Conservation (phyloP, 2,797 vertebrate species). For the Syngnathus rostellatus region DNA sequence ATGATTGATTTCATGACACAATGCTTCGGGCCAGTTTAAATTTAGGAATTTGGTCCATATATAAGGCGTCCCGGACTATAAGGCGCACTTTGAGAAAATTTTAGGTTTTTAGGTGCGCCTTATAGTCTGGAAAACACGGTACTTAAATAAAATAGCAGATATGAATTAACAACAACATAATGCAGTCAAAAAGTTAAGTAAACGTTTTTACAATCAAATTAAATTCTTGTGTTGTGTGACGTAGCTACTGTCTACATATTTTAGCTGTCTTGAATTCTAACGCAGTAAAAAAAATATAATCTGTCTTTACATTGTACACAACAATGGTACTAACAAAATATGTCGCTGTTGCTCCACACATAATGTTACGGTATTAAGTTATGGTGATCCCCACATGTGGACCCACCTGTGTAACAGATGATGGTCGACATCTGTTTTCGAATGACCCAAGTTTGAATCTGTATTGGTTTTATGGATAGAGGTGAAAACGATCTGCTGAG, state of each 20-base stretch:
- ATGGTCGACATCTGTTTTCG: conserved; percentile 33
- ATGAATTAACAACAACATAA: neutral
- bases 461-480: conserved; percentile 23
- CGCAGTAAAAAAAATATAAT: neutral
- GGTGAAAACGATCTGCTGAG: conserved; percentile 27
- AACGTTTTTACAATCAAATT: too few relatives aligned
- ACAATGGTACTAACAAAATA: neutral
- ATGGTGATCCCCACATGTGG: conserved; percentile 43
- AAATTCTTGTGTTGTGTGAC: too few relatives aligned
- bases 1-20: too few relatives aligned
- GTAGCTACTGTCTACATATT: neutral
- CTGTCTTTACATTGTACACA: neutral
- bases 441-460: conserved; percentile 10
- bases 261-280: neutral
- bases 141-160: neutral
- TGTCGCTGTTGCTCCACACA: neutral
- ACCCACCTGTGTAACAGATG: conserved; percentile 36
- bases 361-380: neutral
- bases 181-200: too few relatives aligned
- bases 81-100: too few relatives aligned
- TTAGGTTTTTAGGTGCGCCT: too few relatives aligned
- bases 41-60: too few relatives aligned
- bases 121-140: too few relatives aligned
- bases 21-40: too few relatives aligned
- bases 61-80: too few relatives aligned